Percentiles rank a stretch among this genome's conserved stretches.
These are phyloP conservation scores for Enteromius treurensis DNA, from an alignment of 2,797 vertebrate genomes.

Conservation along the genomic window DNA sequence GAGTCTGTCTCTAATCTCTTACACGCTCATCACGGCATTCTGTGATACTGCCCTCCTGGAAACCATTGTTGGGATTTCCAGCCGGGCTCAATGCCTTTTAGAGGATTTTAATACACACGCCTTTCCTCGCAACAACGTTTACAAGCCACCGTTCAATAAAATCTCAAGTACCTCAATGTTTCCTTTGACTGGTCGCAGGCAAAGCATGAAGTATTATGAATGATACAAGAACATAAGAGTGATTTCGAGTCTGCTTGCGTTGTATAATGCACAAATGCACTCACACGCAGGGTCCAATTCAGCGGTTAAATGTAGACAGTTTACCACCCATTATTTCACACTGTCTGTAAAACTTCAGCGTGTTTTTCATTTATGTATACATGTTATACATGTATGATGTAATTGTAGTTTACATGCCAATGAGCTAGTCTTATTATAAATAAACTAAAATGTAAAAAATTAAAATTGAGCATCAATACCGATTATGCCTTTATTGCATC, in stretches of 20 bases:
- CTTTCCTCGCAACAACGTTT: constrained; percentile 76
- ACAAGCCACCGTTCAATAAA: constrained; percentile 76
- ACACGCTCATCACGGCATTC: constrained; percentile 79
- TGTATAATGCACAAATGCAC: constrained; percentile 7
- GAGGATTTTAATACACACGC: constrained; percentile 76
- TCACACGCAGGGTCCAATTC: neutral
- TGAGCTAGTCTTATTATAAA: neutral
- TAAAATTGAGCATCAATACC: neutral
- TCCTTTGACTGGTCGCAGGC: constrained; percentile 63
- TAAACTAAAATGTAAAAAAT: neutral
- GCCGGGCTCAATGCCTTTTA: constrained; percentile 70
- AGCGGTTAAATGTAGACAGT: neutral
- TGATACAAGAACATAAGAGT: constrained; percentile 47
- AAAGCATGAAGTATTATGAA: constrained; percentile 61
- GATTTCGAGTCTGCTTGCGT: constrained; percentile 19
- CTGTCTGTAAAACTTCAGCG: neutral
- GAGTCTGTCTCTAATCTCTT: constrained; percentile 78
- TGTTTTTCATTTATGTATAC: neutral
- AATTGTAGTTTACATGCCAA: neutral
- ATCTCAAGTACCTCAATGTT: constrained; percentile 66
- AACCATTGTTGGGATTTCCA: constrained; percentile 75
- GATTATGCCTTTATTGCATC: neutral
- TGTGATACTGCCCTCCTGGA: constrained; percentile 75
- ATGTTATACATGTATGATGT: neutral
- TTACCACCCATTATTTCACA: constrained; percentile 7